Base-by-base conservation (phyloP, 92 coral and sea anemone genomes). In the Blastomussa wellsi region DNA sequence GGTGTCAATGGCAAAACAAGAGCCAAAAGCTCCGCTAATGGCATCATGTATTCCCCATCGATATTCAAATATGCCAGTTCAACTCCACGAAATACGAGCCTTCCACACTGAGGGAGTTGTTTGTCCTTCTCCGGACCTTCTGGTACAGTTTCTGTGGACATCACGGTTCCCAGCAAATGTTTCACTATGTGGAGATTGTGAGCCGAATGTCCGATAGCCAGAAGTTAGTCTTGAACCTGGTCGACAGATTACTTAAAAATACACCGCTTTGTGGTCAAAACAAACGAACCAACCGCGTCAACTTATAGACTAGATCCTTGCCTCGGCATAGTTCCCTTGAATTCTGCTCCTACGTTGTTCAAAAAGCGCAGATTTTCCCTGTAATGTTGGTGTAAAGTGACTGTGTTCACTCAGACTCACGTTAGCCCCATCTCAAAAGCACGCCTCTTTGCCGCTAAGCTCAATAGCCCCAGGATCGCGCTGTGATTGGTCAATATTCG, bases 371-470 rank as follows among this genome's bases (percentile, higher is more conserved):
- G 74, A 74, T 74, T 51, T 75, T 69, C 47, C 47, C 80, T 3
- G 72, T 20, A n/a, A 74, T 49, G 47, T 32, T 31, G 33, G 87
- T 32, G 73, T 75, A 74, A 38, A 55, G 72, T 74, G 62, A 59
- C 74, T 83, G 74, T 59, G 44, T 74, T 32, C 62, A 19, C 74
- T 26, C 62, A 74, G 64, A 26, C 80, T 83, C 87, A 83, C 73
- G 87, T 83, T 74, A 62, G 79, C 87, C 92, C 87, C 78, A 88
- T 80, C 94, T 91, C 92, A 88, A 77, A 91, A 84, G 94, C 88
- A 91, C 92, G 88, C 94, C 95, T 92, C 88, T 92, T 92, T 89
- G 95, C 95, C 95, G 98, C 98, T 90, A 82, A 94, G 92, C 93
- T 94, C 98, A 92, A 92, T 90, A 90, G 93, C 94, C 77, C 84